phyloP scores from a whole-genome alignment of 2,888 invertebrate species.

The Tromatobia lineatoria region DNA sequence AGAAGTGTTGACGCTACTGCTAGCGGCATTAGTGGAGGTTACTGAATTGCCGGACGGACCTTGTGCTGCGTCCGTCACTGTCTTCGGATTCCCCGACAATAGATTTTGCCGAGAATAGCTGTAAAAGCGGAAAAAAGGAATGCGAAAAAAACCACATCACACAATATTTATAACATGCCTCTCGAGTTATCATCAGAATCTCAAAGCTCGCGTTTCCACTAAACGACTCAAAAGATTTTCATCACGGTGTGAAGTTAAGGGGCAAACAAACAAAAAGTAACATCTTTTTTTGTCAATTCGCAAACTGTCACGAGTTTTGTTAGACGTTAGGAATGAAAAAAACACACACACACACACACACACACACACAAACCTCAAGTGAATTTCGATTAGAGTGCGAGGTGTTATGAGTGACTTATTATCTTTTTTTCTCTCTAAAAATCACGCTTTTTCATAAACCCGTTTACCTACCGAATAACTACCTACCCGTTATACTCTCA shows the following conservation, averaged over 20 bases:
- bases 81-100: constrained; percentile 91
- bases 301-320: constrained; percentile 46
- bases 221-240: background rate
- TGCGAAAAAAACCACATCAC: constrained; percentile 64
- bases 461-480: constrained; percentile 77
- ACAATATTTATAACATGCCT: constrained; percentile 53
- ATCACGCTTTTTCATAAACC: constrained; percentile 59
- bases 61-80: constrained; percentile 79
- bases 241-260: constrained; percentile 30
- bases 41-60: constrained; percentile 74
- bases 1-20: constrained; percentile 75
- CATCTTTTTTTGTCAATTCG: constrained; percentile 9
- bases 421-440: constrained; percentile 32
- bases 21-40: constrained; percentile 73
- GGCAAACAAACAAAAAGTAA: constrained; percentile 23
- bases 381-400: constrained; percentile 52
- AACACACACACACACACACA: constrained; percentile 45
- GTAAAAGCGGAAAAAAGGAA: constrained; percentile 82
- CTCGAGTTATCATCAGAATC: constrained; percentile 29
- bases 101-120: constrained; percentile 96
- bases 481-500: constrained; percentile 76
- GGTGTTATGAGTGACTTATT: constrained; percentile 26
- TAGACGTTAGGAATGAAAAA: constrained; percentile 50
- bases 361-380: constrained; percentile 40
- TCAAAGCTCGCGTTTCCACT: constrained; percentile 35